Conservation (phyloP, 2,888 invertebrate genomes). For the Cecidostiba fungosa region DNA sequence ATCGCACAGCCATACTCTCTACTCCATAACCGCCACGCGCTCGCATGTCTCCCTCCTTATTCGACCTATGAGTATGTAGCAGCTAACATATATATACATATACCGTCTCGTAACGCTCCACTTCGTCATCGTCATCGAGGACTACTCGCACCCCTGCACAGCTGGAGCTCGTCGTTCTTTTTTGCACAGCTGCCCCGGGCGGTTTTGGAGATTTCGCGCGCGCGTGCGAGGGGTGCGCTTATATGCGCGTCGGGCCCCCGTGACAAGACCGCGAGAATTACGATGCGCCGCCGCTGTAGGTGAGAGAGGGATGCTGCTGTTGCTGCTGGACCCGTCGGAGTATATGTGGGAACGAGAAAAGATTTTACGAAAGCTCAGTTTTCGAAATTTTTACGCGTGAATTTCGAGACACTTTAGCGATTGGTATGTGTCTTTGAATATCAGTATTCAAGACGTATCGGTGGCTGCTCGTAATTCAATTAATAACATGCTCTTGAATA, state of each 20-base stretch:
- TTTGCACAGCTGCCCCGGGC: slow-evolving; percentile 73
- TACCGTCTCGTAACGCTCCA: slow-evolving; percentile 32
- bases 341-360: not conserved
- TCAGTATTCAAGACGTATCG: not conserved
- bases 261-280: slow-evolving; percentile 53
- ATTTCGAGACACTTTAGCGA: no score
- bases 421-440: no score
- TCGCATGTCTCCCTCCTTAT: not conserved
- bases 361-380: not conserved
- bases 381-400: not conserved
- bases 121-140: slow-evolving; percentile 56
- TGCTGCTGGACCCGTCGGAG: not conserved
- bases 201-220: slow-evolving; percentile 49
- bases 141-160: slow-evolving; percentile 65
- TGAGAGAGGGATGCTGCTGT: not conserved
- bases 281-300: slow-evolving; percentile 1
- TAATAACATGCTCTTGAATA: not conserved
- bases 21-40: slow-evolving; percentile 52
- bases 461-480: not conserved
- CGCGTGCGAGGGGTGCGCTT: slow-evolving; percentile 42
- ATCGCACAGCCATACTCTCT: slow-evolving; percentile 26
- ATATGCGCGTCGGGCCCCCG: slow-evolving; percentile 53
- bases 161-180: slow-evolving; percentile 71
- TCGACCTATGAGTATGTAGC: not conserved
- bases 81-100: not conserved